Percentiles rank a stretch among this genome's conserved stretches.
Evolutionary conservation across 2,888 invertebrate species (phyloP).

Genomic region (Drosophila dives): DNA sequence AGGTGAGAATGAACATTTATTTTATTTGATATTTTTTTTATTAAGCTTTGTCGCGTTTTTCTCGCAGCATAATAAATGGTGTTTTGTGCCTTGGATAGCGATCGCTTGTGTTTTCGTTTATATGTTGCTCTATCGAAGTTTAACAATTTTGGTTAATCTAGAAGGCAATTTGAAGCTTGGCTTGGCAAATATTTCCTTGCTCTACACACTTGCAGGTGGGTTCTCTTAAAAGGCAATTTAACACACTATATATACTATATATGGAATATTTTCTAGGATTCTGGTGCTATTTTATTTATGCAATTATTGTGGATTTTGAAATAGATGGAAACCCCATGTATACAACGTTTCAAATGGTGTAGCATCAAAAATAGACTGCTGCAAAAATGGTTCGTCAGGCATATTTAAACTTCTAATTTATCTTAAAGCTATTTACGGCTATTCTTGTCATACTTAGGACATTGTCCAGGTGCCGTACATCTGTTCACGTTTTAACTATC

Average conservation of each 20-base stretch:
- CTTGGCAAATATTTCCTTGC: neutral
- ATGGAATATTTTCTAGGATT: slow-evolving; percentile 26
- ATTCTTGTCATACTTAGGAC: neutral
- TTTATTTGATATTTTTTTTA: neutral
- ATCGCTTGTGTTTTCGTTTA: slow-evolving; percentile 46
- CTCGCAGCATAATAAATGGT: slow-evolving; percentile 46
- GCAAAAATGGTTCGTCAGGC: neutral
- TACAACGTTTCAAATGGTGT: too few relatives aligned
- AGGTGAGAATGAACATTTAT: slow-evolving; percentile 19
- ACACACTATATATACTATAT: neutral
- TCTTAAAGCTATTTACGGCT: neutral
- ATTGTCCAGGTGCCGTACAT: neutral
- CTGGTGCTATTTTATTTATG: slow-evolving; percentile 51
- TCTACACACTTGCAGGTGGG: slow-evolving; percentile 44
- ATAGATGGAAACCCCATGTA: neutral
- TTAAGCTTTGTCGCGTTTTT: rapidly evolving
- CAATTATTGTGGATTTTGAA: slow-evolving; percentile 44
- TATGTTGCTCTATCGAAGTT: slow-evolving; percentile 29
- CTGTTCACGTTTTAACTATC: neutral
- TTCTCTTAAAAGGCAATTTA: neutral
- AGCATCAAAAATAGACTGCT: too few relatives aligned
- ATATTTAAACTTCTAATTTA: neutral
- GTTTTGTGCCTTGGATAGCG: slow-evolving; percentile 52
- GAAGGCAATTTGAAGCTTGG: neutral
- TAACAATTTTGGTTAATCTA: neutral